phyloP scores from a whole-genome alignment of 30 jellyfish, hydroid and myxozoan species.

The Hydractinia symbiolongicarpus region DNA sequence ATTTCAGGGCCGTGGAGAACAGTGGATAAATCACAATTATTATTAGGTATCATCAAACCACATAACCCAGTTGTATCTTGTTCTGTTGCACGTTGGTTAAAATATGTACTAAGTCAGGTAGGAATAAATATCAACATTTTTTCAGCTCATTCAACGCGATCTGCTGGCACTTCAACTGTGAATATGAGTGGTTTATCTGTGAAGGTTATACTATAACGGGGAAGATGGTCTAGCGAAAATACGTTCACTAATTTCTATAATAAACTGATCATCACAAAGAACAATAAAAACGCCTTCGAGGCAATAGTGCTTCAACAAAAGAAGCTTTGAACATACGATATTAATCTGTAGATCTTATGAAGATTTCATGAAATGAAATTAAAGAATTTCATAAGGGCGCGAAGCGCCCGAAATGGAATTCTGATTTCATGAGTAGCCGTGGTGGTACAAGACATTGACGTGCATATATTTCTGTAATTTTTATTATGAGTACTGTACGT shows the following conservation, averaged over 20 bases:
- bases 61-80: slow-evolving; percentile 15
- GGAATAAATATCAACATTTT: not conserved
- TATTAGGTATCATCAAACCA: slow-evolving; percentile 21
- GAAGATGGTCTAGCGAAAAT: slow-evolving; percentile 16
- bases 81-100: not conserved
- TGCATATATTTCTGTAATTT: no score
- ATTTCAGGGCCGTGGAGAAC: slow-evolving; percentile 13
- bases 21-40: not conserved
- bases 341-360: slow-evolving; percentile 6
- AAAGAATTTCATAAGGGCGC: no score
- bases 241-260: not conserved
- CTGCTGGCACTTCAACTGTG: slow-evolving; percentile 24
- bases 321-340: slow-evolving; percentile 5
- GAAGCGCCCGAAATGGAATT: no score
- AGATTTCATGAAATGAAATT: slow-evolving; percentile 6
- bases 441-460: no score
- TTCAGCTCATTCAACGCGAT: slow-evolving; percentile 6
- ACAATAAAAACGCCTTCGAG: not conserved
- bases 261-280: not conserved
- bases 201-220: slow-evolving; percentile 3
- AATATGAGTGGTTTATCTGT: slow-evolving; percentile 1
- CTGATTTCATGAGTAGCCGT: no score
- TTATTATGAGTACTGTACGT: no score
- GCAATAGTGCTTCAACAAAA: slow-evolving; percentile 1
- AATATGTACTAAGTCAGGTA: not conserved